These are phyloP conservation scores for Salticus scenicus DNA, from an alignment of 2,888 invertebrate species.

Conservation along the genomic window DNA sequence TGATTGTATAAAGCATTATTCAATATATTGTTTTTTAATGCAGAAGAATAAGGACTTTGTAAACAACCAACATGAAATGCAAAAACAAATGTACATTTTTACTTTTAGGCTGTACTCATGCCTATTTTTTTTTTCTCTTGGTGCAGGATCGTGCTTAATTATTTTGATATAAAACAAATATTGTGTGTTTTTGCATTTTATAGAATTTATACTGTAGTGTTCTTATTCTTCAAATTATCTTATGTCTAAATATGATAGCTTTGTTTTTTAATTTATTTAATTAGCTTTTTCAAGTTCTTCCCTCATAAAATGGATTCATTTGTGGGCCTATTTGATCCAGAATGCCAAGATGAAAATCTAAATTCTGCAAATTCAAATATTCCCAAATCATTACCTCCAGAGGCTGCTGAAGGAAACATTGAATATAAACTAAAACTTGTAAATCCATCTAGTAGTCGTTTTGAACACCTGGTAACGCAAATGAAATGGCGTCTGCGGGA, in stretches of 20 bases:
- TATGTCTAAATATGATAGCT: background rate
- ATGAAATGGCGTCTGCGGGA: constrained; percentile 98
- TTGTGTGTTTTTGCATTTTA: no score
- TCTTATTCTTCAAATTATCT: background rate
- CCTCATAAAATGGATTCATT: constrained; percentile 62
- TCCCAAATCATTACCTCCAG: constrained; percentile 82
- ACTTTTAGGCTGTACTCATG: no score
- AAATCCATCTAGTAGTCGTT: constrained; percentile 90
- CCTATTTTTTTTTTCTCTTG: no score
- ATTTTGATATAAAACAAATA: no score
- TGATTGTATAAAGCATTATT: no score
- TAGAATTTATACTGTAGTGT: background rate
- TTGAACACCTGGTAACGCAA: constrained; percentile 97
- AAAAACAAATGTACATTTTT: no score
- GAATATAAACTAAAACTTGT: constrained; percentile 97
- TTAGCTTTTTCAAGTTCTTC: background rate
- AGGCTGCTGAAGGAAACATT: constrained; percentile 94
- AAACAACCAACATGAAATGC: no score
- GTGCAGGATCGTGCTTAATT: no score
- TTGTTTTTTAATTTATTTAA: background rate
- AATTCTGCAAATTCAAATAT: constrained; percentile 30
- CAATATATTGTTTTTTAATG: no score
- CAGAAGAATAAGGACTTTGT: no score
- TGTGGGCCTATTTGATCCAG: constrained; percentile 70
- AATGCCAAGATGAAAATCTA: constrained; percentile 45